A percentile compares a stretch with the other conserved stretches of the same genome.
These are phyloP conservation scores for Heliothis peltigera DNA, from an alignment of 2,888 invertebrate species.

Conservation along the genomic window DNA sequence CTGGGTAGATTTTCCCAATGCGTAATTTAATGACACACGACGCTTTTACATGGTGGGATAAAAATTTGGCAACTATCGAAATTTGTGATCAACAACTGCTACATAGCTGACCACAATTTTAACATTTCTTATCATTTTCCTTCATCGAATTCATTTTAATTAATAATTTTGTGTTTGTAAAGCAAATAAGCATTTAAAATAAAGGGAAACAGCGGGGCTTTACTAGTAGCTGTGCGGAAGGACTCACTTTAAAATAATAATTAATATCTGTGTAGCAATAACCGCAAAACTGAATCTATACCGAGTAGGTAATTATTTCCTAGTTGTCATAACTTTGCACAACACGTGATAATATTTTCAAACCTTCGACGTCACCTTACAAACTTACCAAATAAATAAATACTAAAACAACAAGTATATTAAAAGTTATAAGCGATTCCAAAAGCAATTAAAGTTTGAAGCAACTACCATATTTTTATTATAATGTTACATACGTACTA, in stretches of 20 bases:
- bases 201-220: constrained; percentile 35
- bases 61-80: too few species aligned
- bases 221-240: constrained; percentile 12
- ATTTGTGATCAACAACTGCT: constrained; percentile 6
- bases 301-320: not conserved
- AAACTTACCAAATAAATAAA: too few species aligned
- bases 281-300: not conserved
- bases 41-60: too few species aligned
- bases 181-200: constrained; percentile 30
- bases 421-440: too few species aligned
- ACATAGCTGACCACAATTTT: constrained; percentile 10
- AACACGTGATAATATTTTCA: not conserved
- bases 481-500: too few species aligned
- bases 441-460: too few species aligned
- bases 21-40: too few species aligned
- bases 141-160: constrained; percentile 16
- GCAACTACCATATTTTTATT: too few species aligned
- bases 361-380: not conserved
- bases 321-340: not conserved
- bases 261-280: not conserved
- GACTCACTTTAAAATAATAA: not conserved
- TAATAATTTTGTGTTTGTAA: constrained; percentile 12
- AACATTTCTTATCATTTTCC: constrained; percentile 4
- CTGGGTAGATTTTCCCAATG: too few species aligned
- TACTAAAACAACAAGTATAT: too few species aligned